These are phyloP conservation scores for Thaleichthys pacificus DNA, from an alignment of 2,797 vertebrate genomes.

Conservation along the genomic window DNA sequence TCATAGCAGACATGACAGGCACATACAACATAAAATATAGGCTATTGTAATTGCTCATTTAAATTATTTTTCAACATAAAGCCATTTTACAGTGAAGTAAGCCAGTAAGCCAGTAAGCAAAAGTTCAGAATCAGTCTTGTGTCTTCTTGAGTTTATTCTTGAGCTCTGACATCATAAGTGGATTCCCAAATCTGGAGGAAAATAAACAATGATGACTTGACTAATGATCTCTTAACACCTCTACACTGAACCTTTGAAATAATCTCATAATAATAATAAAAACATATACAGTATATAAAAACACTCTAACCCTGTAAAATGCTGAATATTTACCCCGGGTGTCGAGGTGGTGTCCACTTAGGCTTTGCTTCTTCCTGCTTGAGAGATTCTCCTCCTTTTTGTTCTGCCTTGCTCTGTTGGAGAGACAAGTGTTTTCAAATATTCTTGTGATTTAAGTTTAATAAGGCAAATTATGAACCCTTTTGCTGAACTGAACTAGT, in stretches of 20 bases:
- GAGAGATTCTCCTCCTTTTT: slow-evolving; percentile 30
- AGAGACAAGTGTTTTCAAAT: slow-evolving; percentile 10
- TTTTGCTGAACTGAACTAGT: too few species aligned
- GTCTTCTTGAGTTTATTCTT: slow-evolving; percentile 76
- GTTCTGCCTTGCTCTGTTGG: slow-evolving; percentile 49
- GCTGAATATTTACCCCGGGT: slow-evolving; percentile 63
- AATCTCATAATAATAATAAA: background rate
- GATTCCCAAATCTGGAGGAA: slow-evolving; percentile 72
- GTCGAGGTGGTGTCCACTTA: slow-evolving; percentile 71
- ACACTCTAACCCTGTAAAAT: background rate
- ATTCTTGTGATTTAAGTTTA: too few species aligned
- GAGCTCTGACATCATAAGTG: slow-evolving; percentile 75
- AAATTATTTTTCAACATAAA: background rate
- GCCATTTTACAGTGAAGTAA: background rate
- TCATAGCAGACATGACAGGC: background rate
- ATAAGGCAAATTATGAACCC: too few species aligned
- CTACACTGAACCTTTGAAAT: background rate
- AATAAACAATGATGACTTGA: background rate
- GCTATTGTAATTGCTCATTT: background rate
- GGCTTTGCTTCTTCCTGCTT: slow-evolving; percentile 58
- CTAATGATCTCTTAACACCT: background rate
- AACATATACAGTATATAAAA: background rate
- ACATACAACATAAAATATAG: background rate
- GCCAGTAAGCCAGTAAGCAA: background rate
- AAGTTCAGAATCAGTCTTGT: slow-evolving; percentile 57